Evolutionary conservation across 92 coral and sea anemone species (phyloP).

Genomic region (Phymanthus crucifer): DNA sequence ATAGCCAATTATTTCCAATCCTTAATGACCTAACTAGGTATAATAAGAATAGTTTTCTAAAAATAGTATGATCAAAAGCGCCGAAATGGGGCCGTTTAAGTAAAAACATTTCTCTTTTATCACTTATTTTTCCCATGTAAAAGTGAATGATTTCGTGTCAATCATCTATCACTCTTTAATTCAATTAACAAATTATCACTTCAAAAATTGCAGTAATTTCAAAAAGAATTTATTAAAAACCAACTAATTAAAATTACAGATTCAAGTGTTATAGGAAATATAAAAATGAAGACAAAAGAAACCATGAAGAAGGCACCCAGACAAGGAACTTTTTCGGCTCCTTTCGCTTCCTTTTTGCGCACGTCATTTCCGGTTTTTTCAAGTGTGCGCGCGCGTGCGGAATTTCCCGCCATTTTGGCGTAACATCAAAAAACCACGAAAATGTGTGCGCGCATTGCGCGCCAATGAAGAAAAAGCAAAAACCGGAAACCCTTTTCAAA

Average conservation of each 20-base stretch:
- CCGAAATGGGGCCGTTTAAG: no score
- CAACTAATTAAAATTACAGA: neutral
- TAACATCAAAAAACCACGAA: constrained; percentile 18
- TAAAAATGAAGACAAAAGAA: neutral
- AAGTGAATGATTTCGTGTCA: no score
- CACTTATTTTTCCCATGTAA: neutral
- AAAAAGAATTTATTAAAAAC: neutral
- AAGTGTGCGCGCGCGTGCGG: constrained; percentile 31
- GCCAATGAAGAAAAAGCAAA: neutral
- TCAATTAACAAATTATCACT: no score
- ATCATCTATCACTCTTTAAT: no score
- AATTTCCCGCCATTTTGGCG: constrained; percentile 34
- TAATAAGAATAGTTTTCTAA: neutral
- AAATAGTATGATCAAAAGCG: neutral
- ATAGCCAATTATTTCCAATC: neutral
- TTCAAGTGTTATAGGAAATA: neutral
- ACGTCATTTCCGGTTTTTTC: constrained; percentile 31
- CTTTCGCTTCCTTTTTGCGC: constrained; percentile 17
- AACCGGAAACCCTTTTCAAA: constrained; percentile 28
- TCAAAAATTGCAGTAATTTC: no score
- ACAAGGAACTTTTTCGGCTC: constrained; percentile 19
- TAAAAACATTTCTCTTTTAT: no score
- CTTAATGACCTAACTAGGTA: neutral
- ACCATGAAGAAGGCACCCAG: neutral
- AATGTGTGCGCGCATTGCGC: constrained; percentile 12